These are phyloP conservation scores for Papilio glaucus DNA, from an alignment of 1,140 invertebrate species.

Conservation along the genomic window DNA sequence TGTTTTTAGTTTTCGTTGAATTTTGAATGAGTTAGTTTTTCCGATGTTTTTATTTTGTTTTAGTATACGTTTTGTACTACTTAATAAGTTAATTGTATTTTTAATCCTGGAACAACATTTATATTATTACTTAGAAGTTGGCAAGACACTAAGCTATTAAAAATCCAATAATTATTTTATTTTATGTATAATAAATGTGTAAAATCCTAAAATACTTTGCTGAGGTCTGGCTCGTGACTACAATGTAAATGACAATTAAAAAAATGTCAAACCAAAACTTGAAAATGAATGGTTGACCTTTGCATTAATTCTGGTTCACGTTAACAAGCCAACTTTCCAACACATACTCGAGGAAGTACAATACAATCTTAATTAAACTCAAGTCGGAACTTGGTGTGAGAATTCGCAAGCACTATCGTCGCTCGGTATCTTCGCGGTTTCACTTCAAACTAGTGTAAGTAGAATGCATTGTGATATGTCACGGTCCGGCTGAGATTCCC, in stretches of 20 bases:
- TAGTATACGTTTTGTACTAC: no score
- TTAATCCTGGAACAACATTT: no score
- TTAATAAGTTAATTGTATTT: no score
- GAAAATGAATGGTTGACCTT: no score
- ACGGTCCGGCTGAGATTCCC: constrained; percentile 51
- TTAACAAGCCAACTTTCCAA: constrained; percentile 23
- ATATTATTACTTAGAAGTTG: no score
- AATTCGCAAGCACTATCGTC: constrained; percentile 33
- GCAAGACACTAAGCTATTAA: no score
- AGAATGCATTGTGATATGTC: constrained; percentile 45
- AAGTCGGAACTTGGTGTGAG: constrained; percentile 21
- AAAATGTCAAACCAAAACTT: constrained; percentile 24
- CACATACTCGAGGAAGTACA: constrained; percentile 20
- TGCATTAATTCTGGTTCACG: not conserved
- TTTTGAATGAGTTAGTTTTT: not conserved
- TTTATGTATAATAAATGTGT: constrained; percentile 4
- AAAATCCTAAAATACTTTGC: not conserved
- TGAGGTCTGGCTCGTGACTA: not conserved
- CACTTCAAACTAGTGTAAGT: constrained; percentile 5
- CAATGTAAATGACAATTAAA: constrained; percentile 1
- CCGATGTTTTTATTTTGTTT: not conserved
- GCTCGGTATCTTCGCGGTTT: constrained; percentile 23
- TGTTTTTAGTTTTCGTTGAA: not conserved
- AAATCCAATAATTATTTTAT: no score
- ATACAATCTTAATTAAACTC: constrained; percentile 29